phyloP scores from a whole-genome alignment of 2,797 vertebrate genomes.

The Monodelphis domestica region DNA sequence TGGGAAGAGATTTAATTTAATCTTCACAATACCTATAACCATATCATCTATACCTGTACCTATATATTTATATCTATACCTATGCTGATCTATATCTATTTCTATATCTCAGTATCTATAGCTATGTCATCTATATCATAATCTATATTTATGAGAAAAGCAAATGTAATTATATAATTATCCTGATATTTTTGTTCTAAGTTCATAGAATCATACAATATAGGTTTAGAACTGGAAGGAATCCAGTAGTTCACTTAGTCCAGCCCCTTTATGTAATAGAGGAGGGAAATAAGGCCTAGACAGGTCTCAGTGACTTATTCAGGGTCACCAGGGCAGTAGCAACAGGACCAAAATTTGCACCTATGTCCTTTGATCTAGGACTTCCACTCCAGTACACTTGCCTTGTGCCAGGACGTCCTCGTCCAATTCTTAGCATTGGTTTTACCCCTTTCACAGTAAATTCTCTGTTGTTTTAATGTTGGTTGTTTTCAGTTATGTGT shows the following conservation, averaged over 20 bases:
- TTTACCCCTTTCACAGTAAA: background rate
- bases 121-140: background rate
- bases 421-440: background rate
- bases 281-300: background rate
- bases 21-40: background rate
- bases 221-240: background rate
- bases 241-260: background rate
- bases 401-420: background rate
- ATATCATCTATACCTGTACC: background rate
- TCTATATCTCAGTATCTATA: background rate
- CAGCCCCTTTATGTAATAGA: background rate
- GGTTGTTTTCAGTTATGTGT: background rate
- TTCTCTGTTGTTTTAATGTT: background rate
- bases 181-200: background rate
- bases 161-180: background rate
- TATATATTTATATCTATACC: too few species aligned
- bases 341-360: background rate
- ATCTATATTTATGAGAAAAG: background rate
- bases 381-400: background rate
- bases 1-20: too few species aligned
- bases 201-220: background rate
- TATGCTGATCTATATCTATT: too few species aligned
- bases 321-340: background rate
- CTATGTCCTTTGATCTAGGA: background rate
- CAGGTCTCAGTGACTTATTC: background rate